Base-by-base conservation (phyloP, 1,140 invertebrate species). In the Drosophila burlai region DNA sequence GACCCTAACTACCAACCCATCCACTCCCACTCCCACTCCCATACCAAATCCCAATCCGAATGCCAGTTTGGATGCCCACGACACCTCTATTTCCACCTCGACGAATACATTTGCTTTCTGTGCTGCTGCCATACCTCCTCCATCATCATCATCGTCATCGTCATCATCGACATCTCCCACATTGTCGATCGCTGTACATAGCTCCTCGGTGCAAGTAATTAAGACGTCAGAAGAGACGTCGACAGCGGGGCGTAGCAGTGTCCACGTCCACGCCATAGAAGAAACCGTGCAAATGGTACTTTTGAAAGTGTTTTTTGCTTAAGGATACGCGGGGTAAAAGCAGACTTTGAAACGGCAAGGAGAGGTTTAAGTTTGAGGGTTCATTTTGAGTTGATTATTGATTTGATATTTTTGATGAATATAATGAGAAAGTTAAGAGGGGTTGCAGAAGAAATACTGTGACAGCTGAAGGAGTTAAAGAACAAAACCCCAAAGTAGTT, bases 221-320 rank as follows among this genome's bases (percentile, higher is more conserved):
- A 68, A 47, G 40, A 45, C 76, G 31, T 57, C 36, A 58, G 64
- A 79, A 54, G 69, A 57, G 49, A 46, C 65, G 34, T 55, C 78
- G 34, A 57, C 69, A 38, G 13, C 24, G 50, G 55, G 67, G 40
- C 57, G 50, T 47, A 43, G 45, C 6, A 65, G 42, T 46, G 36
- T 43, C 21, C 21, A 21, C 45, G 18, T 18, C 10, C 43, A n/a
- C 26, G 47, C 31, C 31, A 43, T 43, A 55, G 65, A 76, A 49
- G 73, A 84, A 10, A 82, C 81, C 58, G 55, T 76, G 49, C 45
- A 59, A 81, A 84, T 85, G 82, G 82, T 85, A 85, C 80, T 72
- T 84, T 64, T 65, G 2, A 36, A 38, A 45, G 18, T 2, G 21
- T 63, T 50, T 18, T 43, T 21, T 21, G n/a, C 3, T 50, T 5